Conservation (phyloP, 2,888 invertebrate genomes). For the Phrixothrix hirtus region DNA sequence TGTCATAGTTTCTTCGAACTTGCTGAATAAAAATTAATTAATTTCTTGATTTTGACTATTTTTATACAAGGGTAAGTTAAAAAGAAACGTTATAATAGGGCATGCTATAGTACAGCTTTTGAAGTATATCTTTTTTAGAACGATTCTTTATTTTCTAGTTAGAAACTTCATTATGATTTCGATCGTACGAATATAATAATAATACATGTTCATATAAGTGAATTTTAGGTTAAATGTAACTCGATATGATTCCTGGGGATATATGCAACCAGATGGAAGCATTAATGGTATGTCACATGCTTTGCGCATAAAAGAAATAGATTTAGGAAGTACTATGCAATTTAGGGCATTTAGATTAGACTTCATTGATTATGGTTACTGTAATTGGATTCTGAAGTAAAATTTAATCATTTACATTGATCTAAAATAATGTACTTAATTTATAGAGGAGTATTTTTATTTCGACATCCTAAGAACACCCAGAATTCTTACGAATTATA, state of each 20-base stretch:
- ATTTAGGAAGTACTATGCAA: constrained; percentile 70
- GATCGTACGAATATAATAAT: too few species aligned
- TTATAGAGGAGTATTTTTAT: constrained; percentile 66
- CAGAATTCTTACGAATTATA: constrained; percentile 66
- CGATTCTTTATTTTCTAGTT: too few species aligned
- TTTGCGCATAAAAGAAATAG: constrained; percentile 61
- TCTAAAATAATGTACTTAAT: not conserved
- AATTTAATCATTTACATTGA: not conserved
- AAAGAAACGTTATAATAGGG: too few species aligned
- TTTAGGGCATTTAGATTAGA: constrained; percentile 63
- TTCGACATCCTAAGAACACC: constrained; percentile 67
- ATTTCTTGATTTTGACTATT: too few species aligned
- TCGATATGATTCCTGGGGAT: constrained; percentile 67
- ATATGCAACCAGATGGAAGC: constrained; percentile 60
- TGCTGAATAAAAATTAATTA: too few species aligned
- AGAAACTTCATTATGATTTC: too few species aligned
- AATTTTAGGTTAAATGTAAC: constrained; percentile 55
- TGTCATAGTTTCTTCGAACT: too few species aligned
- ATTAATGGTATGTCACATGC: constrained; percentile 69
- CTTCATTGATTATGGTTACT: constrained; percentile 57
- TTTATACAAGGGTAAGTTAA: too few species aligned
- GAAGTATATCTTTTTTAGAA: too few species aligned
- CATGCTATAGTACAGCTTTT: too few species aligned
- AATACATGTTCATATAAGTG: too few species aligned
- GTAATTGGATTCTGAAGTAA: constrained; percentile 66